Evolutionary conservation across 2,888 invertebrate genomes (phyloP), one percentile per base, ranked within the genome.

Genomic region (Eupithecia exiguata): DNA sequence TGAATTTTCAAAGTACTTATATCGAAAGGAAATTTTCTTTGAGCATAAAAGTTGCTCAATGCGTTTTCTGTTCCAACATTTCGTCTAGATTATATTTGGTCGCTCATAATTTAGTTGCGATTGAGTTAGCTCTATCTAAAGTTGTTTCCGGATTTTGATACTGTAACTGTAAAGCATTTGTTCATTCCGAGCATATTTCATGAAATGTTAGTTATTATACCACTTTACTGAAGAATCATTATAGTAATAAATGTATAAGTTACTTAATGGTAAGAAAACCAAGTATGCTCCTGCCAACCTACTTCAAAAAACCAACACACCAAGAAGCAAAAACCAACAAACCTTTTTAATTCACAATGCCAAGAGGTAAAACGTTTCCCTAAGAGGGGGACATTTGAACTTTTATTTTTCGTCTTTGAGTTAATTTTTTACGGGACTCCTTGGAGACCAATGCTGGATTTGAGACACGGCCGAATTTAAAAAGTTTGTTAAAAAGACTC

Each of bases 351-450:
- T 80, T 80, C 81, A 83, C 84, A 86, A 87, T 88, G 87, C 84
- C 86, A 84, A 87, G 89, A 89, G 90, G 90, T 93, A 91, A 92
- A 93, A 93, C 93, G 93, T 94, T 93, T 93, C 93, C 89, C 90
- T 84, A 86, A 86, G 89, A 88, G 90, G 85, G 87, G 90, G 90
- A 92, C 89, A 89, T 89, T 90, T 84, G 84, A 88, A 89, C 89
- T 91, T 90, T 89, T 90, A 83, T 89, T 92, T 92, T 92, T 87
- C 84, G 86, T 87, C 83, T 88, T 88, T 88, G 89, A 89, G 88
- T 93, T 93, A 92, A 94, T 92, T 94, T 94, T 94, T 94, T 90
- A 90, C 84, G 84, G 86, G 85, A 87, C 82, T 84, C 94, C 87
- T 92, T 43, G 7, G 94, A 92, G 94, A 92, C 91, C 89, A 87